A percentile compares a stretch with the other conserved stretches of the same genome.
Evolutionary conservation across 2,113 vertebrate genomes (phyloP).

Genomic region (Oryctolagus cuniculus): mOryCun1.1 NC_091439.1:17272001-17272500

Average conservation of each 20-base stretch:
- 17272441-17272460: background rate
- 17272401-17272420: background rate
- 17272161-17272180: background rate
- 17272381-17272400: background rate
- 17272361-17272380: background rate
- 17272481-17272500: background rate
- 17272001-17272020: no score
- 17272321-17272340: background rate
- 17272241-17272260: background rate
- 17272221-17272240: background rate
- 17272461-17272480: background rate
- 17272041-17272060: background rate
- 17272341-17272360: background rate
- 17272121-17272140: background rate
- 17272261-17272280: background rate
- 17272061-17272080: background rate
- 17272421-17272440: background rate
- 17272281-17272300: background rate
- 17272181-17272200: background rate
- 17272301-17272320: background rate
- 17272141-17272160: constrained; percentile 44
- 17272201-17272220: background rate
- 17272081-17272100: background rate
- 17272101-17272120: background rate
- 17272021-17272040: no score